A percentile compares a stretch with the other conserved stretches of the same genome.
phyloP scores from a whole-genome alignment of 1,140 invertebrate species.

The Hesperophylax magnus region DNA sequence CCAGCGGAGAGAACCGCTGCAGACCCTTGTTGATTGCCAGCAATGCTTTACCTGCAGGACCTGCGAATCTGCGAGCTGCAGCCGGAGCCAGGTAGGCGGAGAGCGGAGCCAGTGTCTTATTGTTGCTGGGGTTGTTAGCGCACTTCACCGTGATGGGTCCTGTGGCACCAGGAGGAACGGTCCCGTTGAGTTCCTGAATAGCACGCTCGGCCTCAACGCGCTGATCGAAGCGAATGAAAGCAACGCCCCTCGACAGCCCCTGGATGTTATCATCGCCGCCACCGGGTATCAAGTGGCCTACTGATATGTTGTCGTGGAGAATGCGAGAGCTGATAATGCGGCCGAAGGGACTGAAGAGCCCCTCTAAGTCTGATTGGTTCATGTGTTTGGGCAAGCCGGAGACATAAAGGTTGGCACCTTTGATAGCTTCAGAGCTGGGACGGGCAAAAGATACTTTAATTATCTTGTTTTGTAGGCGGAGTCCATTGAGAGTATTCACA shows the following conservation, averaged over 20 bases:
- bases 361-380: constrained; percentile 89
- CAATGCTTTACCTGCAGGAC: constrained; percentile 79
- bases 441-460: constrained; percentile 93
- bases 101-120: constrained; percentile 69
- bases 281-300: constrained; percentile 65
- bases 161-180: constrained; percentile 72
- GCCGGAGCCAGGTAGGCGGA: constrained; percentile 70
- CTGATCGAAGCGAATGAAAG: constrained; percentile 76
- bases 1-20: constrained; percentile 88
- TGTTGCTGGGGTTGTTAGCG: constrained; percentile 76
- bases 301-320: constrained; percentile 89
- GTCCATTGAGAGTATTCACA: constrained; percentile 87
- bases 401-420: constrained; percentile 92
- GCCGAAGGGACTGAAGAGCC: constrained; percentile 85
- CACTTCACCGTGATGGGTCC: constrained; percentile 75
- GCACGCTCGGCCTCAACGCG: constrained; percentile 74
- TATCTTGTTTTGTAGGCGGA: constrained; percentile 90
- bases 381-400: constrained; percentile 89
- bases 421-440: constrained; percentile 90
- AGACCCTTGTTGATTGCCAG: constrained; percentile 92
- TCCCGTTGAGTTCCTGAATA: constrained; percentile 75
- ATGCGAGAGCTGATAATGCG: constrained; percentile 91
- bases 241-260: constrained; percentile 74
- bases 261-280: constrained; percentile 64
- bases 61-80: constrained; percentile 69